Conservation (phyloP, 2,797 vertebrate species). For the Catamblyrhynchus diadema region DNA sequence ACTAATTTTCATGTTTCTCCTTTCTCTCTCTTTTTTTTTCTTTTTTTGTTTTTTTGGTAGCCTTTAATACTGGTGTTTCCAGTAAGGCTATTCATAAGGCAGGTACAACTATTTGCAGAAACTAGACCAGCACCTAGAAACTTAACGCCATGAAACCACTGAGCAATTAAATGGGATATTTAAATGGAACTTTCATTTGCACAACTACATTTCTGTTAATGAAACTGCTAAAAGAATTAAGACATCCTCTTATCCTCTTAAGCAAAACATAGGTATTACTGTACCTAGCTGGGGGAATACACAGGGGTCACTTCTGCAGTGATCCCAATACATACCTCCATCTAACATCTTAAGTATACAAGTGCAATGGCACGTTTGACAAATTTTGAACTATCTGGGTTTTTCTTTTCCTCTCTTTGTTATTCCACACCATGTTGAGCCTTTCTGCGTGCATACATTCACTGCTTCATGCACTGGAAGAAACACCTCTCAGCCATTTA, state of each 20-base stretch:
- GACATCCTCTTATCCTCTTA: background rate
- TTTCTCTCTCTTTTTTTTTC: background rate
- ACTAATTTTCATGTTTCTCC: background rate
- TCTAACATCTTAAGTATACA: background rate
- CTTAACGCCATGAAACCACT: background rate
- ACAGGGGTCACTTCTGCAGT: rapidly evolving
- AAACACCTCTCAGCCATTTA: background rate
- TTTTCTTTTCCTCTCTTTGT: background rate
- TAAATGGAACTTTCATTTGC: background rate
- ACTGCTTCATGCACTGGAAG: background rate
- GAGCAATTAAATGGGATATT: background rate
- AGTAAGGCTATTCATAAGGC: background rate
- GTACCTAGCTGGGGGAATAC: background rate
- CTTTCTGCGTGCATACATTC: background rate
- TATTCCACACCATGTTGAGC: background rate
- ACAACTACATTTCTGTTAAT: background rate
- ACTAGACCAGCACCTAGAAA: background rate
- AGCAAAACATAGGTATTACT: background rate
- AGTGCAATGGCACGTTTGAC: background rate
- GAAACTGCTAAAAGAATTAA: background rate
- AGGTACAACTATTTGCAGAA: background rate
- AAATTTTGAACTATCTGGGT: background rate
- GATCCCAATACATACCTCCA: rapidly evolving
- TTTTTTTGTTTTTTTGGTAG: background rate
- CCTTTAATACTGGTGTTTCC: background rate